Evolutionary conservation across 1,140 invertebrate genomes (phyloP), one percentile per base, ranked within the genome.

Genomic region (Magallana gigas): DNA sequence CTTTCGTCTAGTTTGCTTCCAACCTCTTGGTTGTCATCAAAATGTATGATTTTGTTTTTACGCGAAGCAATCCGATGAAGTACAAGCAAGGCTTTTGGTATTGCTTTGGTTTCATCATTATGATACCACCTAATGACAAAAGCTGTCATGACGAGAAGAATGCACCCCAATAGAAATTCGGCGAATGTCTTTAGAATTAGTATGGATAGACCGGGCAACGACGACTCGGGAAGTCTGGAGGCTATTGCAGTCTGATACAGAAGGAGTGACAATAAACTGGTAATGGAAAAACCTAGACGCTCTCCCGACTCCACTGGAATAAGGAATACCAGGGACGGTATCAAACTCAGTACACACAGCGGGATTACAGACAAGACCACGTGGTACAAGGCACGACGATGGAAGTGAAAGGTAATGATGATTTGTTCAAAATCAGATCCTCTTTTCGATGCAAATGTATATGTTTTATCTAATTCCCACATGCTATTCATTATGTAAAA

Each of bases 231-330:
- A 76, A 76, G 29, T 36, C 36, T 76, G 23, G 68, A 76, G 12
- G 29, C 68, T 76, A 76, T 76, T 12, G 68, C 68, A 29, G 68
- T 76, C 23, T 76, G 68, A 29, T 76, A 76, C 8, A 76, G 68
- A 11, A 76, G 68, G 0, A 76, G 68, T 23, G 68, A 76, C 68
- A 48, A 36, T 29, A 76, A 29, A 76, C 68, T 76, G 4, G 68
- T 76, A 12, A 29, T 76, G 18, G 68, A 9, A 23, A 29, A 76
- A 0, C 68, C 68, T 23, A 76, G 36, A 29, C 68, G 68, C 36
- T 76, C 68, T 36, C 68, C 18, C 18, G 68, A 48, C 9, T 76
- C 68, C 23, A 76, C 68, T 4, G 68, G 68, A 29, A 76, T 76
- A 5, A 76, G 68, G 23, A 76, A 76, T 36, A 76, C 68, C 68